Evolutionary conservation across 1,140 invertebrate genomes (phyloP), one percentile per base, ranked within the genome.

Genomic region (Lepidotrigona ventralis): DNA sequence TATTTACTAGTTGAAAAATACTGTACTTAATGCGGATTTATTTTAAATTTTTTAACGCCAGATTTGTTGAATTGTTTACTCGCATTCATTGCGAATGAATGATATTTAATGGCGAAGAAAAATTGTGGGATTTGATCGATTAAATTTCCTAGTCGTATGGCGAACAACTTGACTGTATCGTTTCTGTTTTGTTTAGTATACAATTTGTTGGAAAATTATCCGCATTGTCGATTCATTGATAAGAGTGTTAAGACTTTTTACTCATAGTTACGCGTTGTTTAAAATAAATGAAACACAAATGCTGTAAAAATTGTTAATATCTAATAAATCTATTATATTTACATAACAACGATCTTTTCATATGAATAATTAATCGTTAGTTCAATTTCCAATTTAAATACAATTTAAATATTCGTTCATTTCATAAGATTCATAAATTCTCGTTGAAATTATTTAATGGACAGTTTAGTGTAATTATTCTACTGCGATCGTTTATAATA

Each of bases 281-380:
- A 91, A 92, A 89, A 76, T 46, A 69, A 86, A 82, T 63, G 82
- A 81, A 87, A 85, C 75, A 86, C 81, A 86, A 90, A 90, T 87
- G 86, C 86, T 90, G 90, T 89, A 92, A 91, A 91, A 91, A 89
- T 90, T 93, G 92, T 93, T 93, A 91, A 93, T 92, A 90, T 77
- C 84, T 33, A 93, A 90, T 91, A 90, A 90, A 90, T 93, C 92
- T 92, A 93, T 93, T 91, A 91, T 90, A 92, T 92, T 90, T 91
- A 90, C 85, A 83, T 90, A 90, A 79, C 63, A 1, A 70, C 19
- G 66, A n/a, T n/a, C 23, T 60, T n/a, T 46, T 14, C 14, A 1
- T n/a, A n/a, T 60, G 4, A n/a, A n/a, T 60, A 26, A 66, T 51
- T 17, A 46, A 54, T 8, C 17, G 6, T 26, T 19, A 60, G 14